Percentiles rank a stretch among this genome's conserved stretches.
phyloP scores from a whole-genome alignment of 1,140 invertebrate species.

The Euwallacea similis region DNA sequence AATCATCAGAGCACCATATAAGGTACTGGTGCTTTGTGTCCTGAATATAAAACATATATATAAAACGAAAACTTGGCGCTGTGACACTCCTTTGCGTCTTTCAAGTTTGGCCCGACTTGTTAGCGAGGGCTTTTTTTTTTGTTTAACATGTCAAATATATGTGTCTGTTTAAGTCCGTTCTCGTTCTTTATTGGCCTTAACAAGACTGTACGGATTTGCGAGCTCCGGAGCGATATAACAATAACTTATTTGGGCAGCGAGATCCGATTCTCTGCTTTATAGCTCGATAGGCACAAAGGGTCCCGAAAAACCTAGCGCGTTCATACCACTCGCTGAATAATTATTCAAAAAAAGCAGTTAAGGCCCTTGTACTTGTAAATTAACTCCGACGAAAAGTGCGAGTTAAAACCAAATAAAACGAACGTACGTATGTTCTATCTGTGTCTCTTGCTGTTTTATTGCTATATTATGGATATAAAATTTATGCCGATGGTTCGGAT shows the following conservation, averaged over 20 bases:
- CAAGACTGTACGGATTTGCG: conserved; percentile 18
- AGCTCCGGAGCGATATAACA: not conserved
- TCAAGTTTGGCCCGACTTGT: conserved; percentile 32
- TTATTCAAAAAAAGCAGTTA: not conserved
- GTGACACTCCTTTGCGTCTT: conserved; percentile 32
- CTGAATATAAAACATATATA: conserved; percentile 34
- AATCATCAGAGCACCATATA: conserved; percentile 36
- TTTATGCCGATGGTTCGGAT: conserved; percentile 13
- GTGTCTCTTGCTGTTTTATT: conserved; percentile 26
- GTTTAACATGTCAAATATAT: conserved; percentile 32
- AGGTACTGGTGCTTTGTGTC: conserved; percentile 29
- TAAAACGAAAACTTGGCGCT: conserved; percentile 34
- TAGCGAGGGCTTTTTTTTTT: conserved; percentile 28
- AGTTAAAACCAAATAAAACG: conserved; percentile 20
- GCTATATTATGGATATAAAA: conserved; percentile 24
- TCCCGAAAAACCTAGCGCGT: not conserved
- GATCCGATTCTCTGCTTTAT: not conserved
- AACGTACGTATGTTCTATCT: conserved; percentile 17
- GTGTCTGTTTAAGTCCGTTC: conserved; percentile 31
- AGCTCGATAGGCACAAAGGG: not conserved
- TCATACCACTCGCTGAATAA: not conserved
- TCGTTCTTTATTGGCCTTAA: conserved; percentile 28
- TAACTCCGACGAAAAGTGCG: conserved; percentile 9
- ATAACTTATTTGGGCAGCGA: conserved; percentile 14
- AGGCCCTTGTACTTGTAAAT: not conserved